These are phyloP conservation scores for Nephrotoma appendiculata DNA, from an alignment of 2,888 invertebrate genomes.

Conservation along the genomic window DNA sequence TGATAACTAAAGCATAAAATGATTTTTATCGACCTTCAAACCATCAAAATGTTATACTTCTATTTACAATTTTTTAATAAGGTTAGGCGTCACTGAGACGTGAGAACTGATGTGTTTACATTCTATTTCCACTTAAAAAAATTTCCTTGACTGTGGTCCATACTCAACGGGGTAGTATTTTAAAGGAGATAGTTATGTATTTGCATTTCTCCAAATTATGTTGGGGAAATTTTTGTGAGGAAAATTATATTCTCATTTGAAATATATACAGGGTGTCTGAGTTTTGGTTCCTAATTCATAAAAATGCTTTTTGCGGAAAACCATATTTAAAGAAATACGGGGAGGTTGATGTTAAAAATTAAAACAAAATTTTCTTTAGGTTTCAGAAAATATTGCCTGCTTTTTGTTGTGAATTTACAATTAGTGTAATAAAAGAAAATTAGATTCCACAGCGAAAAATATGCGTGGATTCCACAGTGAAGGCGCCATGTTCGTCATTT, in stretches of 20 bases:
- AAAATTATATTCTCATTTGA: neutral
- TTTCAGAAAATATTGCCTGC: too few species aligned
- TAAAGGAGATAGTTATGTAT: neutral
- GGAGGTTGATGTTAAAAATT: too few species aligned
- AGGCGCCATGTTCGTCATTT: too few species aligned
- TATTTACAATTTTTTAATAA: neutral
- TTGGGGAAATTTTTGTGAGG: neutral
- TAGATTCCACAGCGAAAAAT: too few species aligned
- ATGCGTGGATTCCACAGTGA: too few species aligned
- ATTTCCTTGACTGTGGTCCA: neutral
- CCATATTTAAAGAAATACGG: too few species aligned
- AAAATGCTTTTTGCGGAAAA: too few species aligned
- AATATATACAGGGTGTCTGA: too few species aligned
- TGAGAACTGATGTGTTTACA: neutral
- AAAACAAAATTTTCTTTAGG: too few species aligned
- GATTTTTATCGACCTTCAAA: slow-evolving; percentile 4
- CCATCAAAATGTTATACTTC: neutral
- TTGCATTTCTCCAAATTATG: neutral
- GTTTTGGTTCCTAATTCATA: too few species aligned
- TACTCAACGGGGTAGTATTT: neutral
- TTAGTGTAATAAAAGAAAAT: too few species aligned
- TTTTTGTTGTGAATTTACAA: too few species aligned
- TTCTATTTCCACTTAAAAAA: neutral
- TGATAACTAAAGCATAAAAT: slow-evolving; percentile 3
- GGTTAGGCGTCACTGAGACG: slow-evolving; percentile 4